Percentiles rank a stretch among this genome's conserved stretches.
phyloP scores from a whole-genome alignment of 1,140 invertebrate species.

The Heterodera carotae region DNA sequence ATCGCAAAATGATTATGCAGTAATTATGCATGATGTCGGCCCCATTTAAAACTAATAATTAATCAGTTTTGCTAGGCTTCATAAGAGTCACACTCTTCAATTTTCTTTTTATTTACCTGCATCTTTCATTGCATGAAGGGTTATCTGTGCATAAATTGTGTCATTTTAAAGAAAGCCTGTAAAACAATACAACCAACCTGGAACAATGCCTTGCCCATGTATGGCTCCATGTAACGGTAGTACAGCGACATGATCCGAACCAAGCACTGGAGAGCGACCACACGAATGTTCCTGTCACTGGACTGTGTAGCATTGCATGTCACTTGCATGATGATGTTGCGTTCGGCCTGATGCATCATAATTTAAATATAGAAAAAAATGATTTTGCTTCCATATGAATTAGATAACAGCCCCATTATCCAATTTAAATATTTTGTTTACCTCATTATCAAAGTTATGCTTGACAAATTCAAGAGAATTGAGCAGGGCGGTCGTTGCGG shows the following conservation, averaged over 20 bases:
- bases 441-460: slow-evolving; percentile 95
- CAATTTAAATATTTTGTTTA: too few species aligned
- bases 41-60: too few species aligned
- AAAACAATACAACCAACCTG: too few species aligned
- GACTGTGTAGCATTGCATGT: slow-evolving; percentile 81
- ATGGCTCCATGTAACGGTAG: slow-evolving; percentile 98
- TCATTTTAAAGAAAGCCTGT: too few species aligned
- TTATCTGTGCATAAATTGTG: slow-evolving; percentile 77
- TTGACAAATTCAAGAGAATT: slow-evolving; percentile 98
- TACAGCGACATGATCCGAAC: slow-evolving; percentile 98
- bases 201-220: slow-evolving; percentile 97
- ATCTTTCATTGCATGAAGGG: slow-evolving; percentile 96
- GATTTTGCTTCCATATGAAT: slow-evolving; percentile 6
- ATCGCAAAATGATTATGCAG: too few species aligned
- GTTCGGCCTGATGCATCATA: slow-evolving; percentile 74
- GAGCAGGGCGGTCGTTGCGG: slow-evolving; percentile 92
- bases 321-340: slow-evolving; percentile 98
- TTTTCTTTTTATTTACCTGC: slow-evolving; percentile 67
- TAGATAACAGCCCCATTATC: too few species aligned
- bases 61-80: too few species aligned
- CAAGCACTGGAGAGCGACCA: slow-evolving; percentile 93
- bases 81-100: too few species aligned
- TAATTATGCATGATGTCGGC: too few species aligned
- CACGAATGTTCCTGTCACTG: slow-evolving; percentile 81
- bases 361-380: slow-evolving; percentile 26